phyloP scores from a whole-genome alignment of 2,888 invertebrate species.

The Drosophila diplacantha region DNA sequence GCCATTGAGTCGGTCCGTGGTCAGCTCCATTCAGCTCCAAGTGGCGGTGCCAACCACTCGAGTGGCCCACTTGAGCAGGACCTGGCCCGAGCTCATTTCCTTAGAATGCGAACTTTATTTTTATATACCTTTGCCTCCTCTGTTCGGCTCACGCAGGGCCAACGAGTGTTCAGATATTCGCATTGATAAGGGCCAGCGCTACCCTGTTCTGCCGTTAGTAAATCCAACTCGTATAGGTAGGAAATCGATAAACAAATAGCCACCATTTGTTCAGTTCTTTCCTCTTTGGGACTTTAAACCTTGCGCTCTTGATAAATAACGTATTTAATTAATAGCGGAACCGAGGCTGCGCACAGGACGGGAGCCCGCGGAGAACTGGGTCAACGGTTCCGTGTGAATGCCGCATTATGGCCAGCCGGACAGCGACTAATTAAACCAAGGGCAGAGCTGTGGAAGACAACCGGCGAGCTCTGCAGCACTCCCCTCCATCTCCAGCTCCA shows the following conservation, averaged over 20 bases:
- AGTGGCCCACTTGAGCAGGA: constrained; percentile 58
- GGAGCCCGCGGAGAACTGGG: constrained; percentile 51
- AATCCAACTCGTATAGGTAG: constrained; percentile 7
- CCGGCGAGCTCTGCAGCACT: constrained; percentile 9
- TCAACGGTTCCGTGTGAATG: constrained; percentile 50
- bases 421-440: constrained; percentile 60
- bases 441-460: constrained; percentile 18
- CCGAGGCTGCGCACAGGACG: constrained; percentile 17
- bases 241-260: constrained; percentile 31
- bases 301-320: constrained; percentile 56
- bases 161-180: constrained; percentile 13
- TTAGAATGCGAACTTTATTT: constrained; percentile 56
- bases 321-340: constrained; percentile 60
- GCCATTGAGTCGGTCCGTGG: constrained; percentile 44
- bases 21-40: constrained; percentile 65
- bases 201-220: background rate
- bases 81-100: constrained; percentile 40
- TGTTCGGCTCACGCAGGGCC: constrained; percentile 4
- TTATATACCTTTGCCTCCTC: constrained; percentile 10
- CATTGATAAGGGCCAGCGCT: constrained; percentile 11
- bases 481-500: background rate
- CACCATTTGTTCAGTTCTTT: constrained; percentile 9
- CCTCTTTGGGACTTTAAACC: constrained; percentile 43
- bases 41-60: constrained; percentile 65
- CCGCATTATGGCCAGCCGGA: constrained; percentile 38